Conservation (phyloP, 2,797 vertebrate genomes). For the Synanceia verrucosa region DNA sequence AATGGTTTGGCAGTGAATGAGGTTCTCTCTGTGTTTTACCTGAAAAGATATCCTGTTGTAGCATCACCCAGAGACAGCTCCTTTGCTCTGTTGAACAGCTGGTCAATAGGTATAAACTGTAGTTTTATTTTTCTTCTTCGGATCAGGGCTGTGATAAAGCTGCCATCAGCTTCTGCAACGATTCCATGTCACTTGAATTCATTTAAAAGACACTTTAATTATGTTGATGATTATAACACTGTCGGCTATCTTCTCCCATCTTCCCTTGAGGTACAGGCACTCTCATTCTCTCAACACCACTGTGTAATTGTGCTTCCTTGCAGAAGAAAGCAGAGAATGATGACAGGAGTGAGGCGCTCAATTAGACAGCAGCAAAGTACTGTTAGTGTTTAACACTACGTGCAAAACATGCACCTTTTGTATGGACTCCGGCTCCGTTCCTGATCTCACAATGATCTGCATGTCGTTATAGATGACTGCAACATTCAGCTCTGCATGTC, state of each 20-base stretch:
- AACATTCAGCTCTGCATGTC: slow-evolving; percentile 8
- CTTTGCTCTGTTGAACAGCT: slow-evolving; percentile 22
- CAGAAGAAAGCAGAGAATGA: slow-evolving; percentile 26
- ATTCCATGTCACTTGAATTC: slow-evolving; percentile 18
- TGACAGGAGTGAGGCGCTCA: slow-evolving; percentile 34
- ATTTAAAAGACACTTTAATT: slow-evolving; percentile 50
- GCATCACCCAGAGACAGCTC: slow-evolving; percentile 10
- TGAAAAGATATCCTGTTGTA: slow-evolving; percentile 16
- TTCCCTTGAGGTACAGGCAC: slow-evolving; percentile 12
- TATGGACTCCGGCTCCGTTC: neutral
- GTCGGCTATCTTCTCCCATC: slow-evolving; percentile 34
- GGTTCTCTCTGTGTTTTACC: slow-evolving; percentile 35
- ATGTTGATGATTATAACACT: slow-evolving; percentile 29
- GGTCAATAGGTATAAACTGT: slow-evolving; percentile 27
- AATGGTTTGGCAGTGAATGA: slow-evolving; percentile 25
- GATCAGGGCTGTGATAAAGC: slow-evolving; percentile 22
- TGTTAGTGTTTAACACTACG: slow-evolving; percentile 11
- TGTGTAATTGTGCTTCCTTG: slow-evolving; percentile 37
- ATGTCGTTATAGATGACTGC: slow-evolving; percentile 2
- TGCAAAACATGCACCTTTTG: slow-evolving; percentile 33
- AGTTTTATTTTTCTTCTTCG: neutral
- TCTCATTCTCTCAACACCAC: slow-evolving; percentile 23
- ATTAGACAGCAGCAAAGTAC: slow-evolving; percentile 29
- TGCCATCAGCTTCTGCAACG: slow-evolving; percentile 5
- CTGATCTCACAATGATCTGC: slow-evolving; percentile 6